Conservation (phyloP, 1,140 invertebrate species). For the Drosophila triauraria region DNA sequence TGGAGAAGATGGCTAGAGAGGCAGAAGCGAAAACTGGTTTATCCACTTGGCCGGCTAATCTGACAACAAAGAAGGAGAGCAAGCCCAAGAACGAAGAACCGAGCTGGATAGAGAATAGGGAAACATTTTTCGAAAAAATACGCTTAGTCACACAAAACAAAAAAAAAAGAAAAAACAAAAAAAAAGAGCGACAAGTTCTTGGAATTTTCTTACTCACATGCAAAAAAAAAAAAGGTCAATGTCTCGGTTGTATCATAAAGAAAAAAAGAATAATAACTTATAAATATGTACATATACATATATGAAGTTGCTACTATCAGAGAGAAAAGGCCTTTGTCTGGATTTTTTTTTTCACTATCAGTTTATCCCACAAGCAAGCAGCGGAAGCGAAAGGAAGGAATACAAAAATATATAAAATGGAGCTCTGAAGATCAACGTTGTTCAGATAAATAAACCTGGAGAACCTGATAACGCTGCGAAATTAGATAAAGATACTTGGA, state of each 20-base stretch:
- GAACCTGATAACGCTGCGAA: slow-evolving; percentile 22
- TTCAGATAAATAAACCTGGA: slow-evolving; percentile 30
- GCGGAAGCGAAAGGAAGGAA: slow-evolving; percentile 44
- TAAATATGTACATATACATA: slow-evolving; percentile 15
- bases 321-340: slow-evolving; percentile 2
- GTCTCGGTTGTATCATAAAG: slow-evolving; percentile 28
- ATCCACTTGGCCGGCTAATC: slow-evolving; percentile 56
- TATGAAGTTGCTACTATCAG: slow-evolving; percentile 32
- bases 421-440: slow-evolving; percentile 29
- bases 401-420: slow-evolving; percentile 15
- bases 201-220: slow-evolving; percentile 14
- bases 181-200: slow-evolving; percentile 21
- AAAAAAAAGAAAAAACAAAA: slow-evolving; percentile 7
- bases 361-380: slow-evolving; percentile 20
- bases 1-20: slow-evolving; percentile 21
- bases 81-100: slow-evolving; percentile 7
- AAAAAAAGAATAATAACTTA: slow-evolving; percentile 20
- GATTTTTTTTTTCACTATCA: not conserved
- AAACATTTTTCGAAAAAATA: slow-evolving; percentile 14
- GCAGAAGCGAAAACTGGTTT: slow-evolving; percentile 46
- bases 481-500: slow-evolving; percentile 15
- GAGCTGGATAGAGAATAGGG: slow-evolving; percentile 18
- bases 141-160: slow-evolving; percentile 9
- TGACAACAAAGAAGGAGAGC: slow-evolving; percentile 46
- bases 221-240: slow-evolving; percentile 45